Evolutionary conservation across 2,797 vertebrate genomes (phyloP).

Genomic region (Phrynocephalus guinanensis): DNA sequence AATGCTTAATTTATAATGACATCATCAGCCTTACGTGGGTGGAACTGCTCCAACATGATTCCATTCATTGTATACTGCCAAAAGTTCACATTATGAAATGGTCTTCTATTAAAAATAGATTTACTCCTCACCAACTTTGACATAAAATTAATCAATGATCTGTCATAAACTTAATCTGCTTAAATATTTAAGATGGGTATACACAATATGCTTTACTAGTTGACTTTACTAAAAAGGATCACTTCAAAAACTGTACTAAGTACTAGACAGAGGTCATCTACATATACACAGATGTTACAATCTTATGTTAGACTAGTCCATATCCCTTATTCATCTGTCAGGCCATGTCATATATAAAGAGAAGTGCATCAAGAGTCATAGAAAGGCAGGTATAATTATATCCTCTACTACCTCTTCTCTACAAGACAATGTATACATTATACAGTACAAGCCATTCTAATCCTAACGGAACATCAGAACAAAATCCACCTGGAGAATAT

Average conservation of each 20-base stretch:
- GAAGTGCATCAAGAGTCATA: neutral
- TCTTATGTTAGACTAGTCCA: neutral
- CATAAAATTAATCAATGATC: neutral
- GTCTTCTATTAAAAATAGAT: neutral
- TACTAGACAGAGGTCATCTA: neutral
- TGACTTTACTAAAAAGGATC: neutral
- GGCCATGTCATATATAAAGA: neutral
- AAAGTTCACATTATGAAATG: neutral
- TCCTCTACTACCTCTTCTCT: neutral
- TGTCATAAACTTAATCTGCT: neutral
- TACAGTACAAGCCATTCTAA: neutral
- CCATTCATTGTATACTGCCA: neutral
- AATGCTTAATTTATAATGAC: no score
- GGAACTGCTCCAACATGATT: no score
- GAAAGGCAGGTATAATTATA: neutral
- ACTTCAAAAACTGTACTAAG: neutral
- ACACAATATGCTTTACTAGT: neutral
- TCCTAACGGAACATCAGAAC: neutral
- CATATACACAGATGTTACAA: neutral
- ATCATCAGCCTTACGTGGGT: no score
- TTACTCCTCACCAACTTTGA: neutral
- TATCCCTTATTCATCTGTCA: neutral
- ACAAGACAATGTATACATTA: neutral
- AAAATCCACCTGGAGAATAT: neutral
- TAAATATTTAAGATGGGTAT: neutral